Percentiles rank a stretch among this genome's conserved stretches.
phyloP scores from a whole-genome alignment of 1,140 invertebrate species.

The Aphis gossypii region DNA sequence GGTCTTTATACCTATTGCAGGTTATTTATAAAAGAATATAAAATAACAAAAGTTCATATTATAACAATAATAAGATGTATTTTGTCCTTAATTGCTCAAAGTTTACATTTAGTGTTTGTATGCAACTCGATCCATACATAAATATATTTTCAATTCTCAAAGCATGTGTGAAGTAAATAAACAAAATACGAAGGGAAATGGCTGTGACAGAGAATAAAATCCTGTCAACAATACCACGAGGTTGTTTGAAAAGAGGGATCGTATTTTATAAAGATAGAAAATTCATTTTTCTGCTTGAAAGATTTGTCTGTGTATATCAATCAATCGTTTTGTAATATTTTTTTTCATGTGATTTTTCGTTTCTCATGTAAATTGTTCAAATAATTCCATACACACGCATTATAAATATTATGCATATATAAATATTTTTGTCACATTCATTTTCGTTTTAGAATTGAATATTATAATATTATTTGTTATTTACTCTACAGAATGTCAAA shows the following conservation, averaged over 20 bases:
- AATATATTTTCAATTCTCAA: neutral
- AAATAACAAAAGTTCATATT: neutral
- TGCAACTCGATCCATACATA: neutral
- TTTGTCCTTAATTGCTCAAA: neutral
- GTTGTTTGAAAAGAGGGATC: neutral
- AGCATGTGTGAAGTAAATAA: constrained; percentile 18
- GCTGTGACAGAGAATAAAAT: constrained; percentile 7
- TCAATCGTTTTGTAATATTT: neutral
- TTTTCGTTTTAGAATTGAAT: neutral
- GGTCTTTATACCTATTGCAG: neutral
- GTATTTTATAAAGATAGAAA: neutral
- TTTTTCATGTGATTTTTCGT: neutral
- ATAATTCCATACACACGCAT: neutral
- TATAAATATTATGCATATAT: neutral
- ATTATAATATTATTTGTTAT: neutral
- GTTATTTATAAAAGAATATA: neutral
- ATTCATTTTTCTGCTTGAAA: neutral
- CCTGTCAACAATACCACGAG: neutral
- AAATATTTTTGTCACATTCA: neutral
- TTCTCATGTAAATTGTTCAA: neutral
- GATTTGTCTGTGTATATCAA: neutral
- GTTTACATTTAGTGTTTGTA: neutral
- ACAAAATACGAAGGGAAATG: neutral
- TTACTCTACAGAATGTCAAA: neutral
- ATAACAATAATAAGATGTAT: neutral